Conservation (phyloP, 2,888 invertebrate genomes). For the Dryobotodes eremita region DNA sequence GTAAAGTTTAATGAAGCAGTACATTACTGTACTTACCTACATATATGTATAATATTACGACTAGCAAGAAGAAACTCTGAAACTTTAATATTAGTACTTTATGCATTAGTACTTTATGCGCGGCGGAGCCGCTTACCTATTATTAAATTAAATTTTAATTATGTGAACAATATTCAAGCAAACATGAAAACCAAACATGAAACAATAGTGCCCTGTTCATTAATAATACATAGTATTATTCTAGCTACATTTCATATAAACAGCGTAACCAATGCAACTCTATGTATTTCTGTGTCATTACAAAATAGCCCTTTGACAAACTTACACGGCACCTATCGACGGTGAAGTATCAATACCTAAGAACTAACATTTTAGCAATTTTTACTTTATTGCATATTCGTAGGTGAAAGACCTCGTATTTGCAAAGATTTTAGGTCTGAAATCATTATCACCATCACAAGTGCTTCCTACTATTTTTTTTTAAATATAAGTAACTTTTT, state of each 20-base stretch:
- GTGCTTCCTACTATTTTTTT: no score
- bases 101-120: not conserved
- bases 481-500: no score
- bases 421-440: no score
- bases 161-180: conserved; percentile 16
- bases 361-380: no score
- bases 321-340: not conserved
- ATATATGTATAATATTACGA: not conserved
- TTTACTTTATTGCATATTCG: no score
- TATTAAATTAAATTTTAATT: conserved; percentile 42
- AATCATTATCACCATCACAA: no score
- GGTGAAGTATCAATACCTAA: no score
- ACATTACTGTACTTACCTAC: not conserved
- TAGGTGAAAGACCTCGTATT: no score
- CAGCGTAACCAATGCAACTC: not conserved
- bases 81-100: not conserved
- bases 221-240: conserved; percentile 31
- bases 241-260: conserved; percentile 1
- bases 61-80: conserved; percentile 10
- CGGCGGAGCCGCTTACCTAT: not conserved
- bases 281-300: not conserved
- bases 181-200: conserved; percentile 20
- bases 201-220: conserved; percentile 31
- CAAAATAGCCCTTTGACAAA: not conserved
- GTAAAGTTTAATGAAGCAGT: not conserved